Percentiles rank a stretch among this genome's conserved stretches.
These are phyloP conservation scores for Eidolon helvum DNA, from an alignment of 2,113 vertebrate species.

Conservation along the genomic window DNA sequence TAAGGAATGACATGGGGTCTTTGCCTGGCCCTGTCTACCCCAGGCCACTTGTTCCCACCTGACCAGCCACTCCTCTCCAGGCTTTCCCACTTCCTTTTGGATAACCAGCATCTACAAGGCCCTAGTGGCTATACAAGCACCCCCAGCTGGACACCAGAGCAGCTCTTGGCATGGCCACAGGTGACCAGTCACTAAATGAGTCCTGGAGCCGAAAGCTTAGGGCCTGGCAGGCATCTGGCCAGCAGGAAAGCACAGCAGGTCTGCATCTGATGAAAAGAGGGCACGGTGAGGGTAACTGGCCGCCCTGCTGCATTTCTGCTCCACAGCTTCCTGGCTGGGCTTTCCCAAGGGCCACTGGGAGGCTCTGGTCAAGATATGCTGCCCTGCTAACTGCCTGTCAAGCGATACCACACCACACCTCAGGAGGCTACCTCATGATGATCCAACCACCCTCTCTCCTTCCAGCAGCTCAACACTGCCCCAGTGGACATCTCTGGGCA, in stretches of 20 bases:
- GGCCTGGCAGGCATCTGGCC: background rate
- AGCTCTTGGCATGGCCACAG: background rate
- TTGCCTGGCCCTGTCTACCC: background rate
- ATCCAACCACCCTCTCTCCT: background rate
- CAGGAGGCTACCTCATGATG: background rate
- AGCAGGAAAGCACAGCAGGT: background rate
- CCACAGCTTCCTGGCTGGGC: background rate
- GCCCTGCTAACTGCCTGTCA: background rate
- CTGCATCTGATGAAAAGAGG: background rate
- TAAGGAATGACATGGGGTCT: background rate
- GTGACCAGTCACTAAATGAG: background rate
- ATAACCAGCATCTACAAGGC: background rate
- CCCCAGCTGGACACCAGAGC: background rate
- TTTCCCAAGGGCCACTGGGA: background rate
- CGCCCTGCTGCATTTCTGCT: background rate
- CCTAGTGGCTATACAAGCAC: background rate
- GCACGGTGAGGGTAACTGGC: too few species aligned
- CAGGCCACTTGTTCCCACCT: background rate
- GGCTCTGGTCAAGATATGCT: background rate
- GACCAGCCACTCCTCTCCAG: background rate
- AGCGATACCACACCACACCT: background rate
- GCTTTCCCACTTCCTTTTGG: background rate
- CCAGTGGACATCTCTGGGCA: background rate
- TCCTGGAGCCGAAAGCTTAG: background rate
- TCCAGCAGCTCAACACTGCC: background rate